A percentile compares a stretch with the other conserved stretches of the same genome.
These are phyloP conservation scores for Tenthredo distinguenda DNA, from an alignment of 2,888 invertebrate species.

Conservation along the genomic window DNA sequence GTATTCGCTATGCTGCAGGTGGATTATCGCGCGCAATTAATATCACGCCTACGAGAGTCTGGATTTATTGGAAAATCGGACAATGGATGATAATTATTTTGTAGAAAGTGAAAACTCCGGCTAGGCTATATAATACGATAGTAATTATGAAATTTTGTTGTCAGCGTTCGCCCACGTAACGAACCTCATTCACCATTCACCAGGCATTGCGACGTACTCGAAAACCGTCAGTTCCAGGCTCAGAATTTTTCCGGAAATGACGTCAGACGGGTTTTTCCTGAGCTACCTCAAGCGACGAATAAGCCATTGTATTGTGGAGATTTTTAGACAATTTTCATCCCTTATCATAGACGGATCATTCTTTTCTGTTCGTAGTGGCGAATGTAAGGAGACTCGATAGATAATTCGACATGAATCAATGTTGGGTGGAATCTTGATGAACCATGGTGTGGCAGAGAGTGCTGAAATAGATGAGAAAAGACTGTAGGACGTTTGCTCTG, in stretches of 20 bases:
- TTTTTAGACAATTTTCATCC: background rate
- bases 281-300: background rate
- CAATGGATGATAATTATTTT: conserved; percentile 44
- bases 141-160: conserved; percentile 35
- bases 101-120: conserved; percentile 4
- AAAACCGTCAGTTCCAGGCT: background rate
- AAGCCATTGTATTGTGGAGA: background rate
- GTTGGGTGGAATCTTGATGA: background rate
- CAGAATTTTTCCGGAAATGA: conserved; percentile 29
- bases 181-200: conserved; percentile 36
- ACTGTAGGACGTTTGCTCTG: conserved; percentile 1
- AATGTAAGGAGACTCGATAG: background rate
- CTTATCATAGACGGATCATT: background rate
- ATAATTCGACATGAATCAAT: background rate
- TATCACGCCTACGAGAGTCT: background rate
- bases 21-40: background rate
- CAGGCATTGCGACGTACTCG: background rate
- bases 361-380: background rate
- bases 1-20: background rate
- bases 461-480: background rate
- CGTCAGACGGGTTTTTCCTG: background rate
- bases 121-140: background rate
- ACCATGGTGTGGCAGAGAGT: background rate
- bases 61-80: conserved; percentile 22
- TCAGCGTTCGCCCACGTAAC: background rate